These are phyloP conservation scores for Nomada lathburiana DNA, from an alignment of 2,888 invertebrate species.

Conservation along the genomic window DNA sequence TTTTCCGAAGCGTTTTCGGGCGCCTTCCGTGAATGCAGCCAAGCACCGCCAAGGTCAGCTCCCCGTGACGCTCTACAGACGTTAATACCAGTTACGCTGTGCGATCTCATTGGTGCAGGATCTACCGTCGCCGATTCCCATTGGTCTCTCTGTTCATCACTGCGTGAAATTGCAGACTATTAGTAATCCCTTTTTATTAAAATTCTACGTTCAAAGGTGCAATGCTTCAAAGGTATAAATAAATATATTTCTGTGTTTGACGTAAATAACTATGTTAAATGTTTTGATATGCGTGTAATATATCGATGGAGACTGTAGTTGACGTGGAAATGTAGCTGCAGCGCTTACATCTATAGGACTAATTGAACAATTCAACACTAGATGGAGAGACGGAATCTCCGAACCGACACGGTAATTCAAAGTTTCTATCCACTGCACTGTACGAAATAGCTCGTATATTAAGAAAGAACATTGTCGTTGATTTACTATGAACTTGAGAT, in stretches of 20 bases:
- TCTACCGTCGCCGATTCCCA: conserved; percentile 10
- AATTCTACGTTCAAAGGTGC: not conserved
- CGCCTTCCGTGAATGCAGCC: conserved; percentile 70
- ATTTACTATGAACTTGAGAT: not conserved
- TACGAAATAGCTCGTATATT: not conserved
- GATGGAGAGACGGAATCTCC: conserved; percentile 40
- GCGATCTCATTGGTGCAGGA: conserved; percentile 44
- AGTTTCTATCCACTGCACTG: not conserved
- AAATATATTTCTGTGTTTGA: not conserved
- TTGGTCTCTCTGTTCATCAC: conserved; percentile 10
- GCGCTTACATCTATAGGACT: conserved; percentile 4
- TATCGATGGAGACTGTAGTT: conserved; percentile 1
- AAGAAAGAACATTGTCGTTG: not conserved
- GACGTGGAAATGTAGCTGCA: conserved; percentile 47
- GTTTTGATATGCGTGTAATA: not conserved
- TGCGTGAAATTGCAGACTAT: conserved; percentile 1
- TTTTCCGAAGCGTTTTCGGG: conserved; percentile 72
- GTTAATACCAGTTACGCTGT: conserved; percentile 28
- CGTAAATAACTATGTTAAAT: not conserved
- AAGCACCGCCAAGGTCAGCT: conserved; percentile 69
- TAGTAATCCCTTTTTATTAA: conserved; percentile 25
- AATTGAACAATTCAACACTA: conserved; percentile 24
- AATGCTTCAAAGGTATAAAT: not conserved
- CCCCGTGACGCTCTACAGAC: conserved; percentile 44
- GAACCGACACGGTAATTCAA: not conserved